Conservation (phyloP, 30 jellyfish, hydroid and myxozoan species). For the Sanderia malayensis region DNA sequence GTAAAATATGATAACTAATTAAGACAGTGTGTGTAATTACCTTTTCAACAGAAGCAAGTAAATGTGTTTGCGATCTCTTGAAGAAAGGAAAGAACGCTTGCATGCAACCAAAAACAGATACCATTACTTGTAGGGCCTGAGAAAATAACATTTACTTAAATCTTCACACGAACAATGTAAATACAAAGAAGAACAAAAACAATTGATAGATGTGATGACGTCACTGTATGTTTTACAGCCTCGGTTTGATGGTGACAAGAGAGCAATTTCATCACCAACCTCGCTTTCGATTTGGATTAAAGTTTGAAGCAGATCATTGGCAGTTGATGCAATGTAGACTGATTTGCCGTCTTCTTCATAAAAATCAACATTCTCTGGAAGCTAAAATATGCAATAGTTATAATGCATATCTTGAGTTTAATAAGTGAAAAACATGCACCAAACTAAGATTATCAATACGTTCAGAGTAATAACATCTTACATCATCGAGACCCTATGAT, state of each 20-base stretch:
- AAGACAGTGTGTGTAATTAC: too few relatives aligned
- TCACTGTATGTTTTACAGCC: too few relatives aligned
- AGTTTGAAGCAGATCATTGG: conserved; percentile 24
- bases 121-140: conserved; percentile 46
- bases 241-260: too few relatives aligned
- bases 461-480: too few relatives aligned
- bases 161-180: background rate
- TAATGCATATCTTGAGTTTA: too few relatives aligned
- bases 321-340: conserved; percentile 7
- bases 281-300: conserved; percentile 14
- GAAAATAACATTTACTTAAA: background rate
- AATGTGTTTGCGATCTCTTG: conserved; percentile 43
- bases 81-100: conserved; percentile 72
- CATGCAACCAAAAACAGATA: conserved; percentile 29
- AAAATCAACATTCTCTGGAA: conserved; percentile 3
- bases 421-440: too few relatives aligned
- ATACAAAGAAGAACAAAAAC: background rate
- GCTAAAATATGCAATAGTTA: background rate
- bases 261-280: conserved; percentile 15
- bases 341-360: conserved; percentile 32
- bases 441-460: too few relatives aligned
- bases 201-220: too few relatives aligned
- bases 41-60: conserved; percentile 55
- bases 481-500: too few relatives aligned
- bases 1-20: too few relatives aligned